phyloP scores from a whole-genome alignment of 2,797 vertebrate genomes.

The Xiphorhynchus erythropygius region DNA sequence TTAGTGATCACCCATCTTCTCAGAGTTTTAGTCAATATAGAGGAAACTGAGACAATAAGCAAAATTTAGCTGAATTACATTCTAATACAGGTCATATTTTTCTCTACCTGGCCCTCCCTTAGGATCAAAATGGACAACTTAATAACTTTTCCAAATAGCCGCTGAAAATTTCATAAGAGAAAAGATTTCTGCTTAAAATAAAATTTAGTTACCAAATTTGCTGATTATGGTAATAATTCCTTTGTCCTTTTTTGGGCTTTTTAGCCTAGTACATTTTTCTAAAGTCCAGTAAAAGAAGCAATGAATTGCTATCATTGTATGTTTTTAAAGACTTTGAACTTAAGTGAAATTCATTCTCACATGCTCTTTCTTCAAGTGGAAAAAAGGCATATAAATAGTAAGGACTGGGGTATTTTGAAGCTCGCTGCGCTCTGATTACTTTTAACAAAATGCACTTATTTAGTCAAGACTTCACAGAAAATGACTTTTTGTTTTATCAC shows the following conservation, averaged over 20 bases:
- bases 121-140: neutral
- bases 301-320: neutral
- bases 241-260: neutral
- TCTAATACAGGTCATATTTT: neutral
- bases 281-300: neutral
- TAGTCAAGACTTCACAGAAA: neutral
- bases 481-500: conserved; percentile 48
- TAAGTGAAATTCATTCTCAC: neutral
- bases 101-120: neutral
- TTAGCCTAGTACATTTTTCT: neutral
- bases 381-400: conserved; percentile 25
- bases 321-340: neutral
- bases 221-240: neutral
- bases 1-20: neutral
- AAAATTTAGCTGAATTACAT: neutral
- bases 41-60: neutral
- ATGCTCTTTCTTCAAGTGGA: neutral
- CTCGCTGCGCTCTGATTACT: neutral
- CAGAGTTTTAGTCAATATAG: neutral
- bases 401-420: neutral
- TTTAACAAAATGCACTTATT: neutral
- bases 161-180: neutral
- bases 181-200: neutral
- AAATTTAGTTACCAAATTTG: neutral
- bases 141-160: neutral